These are phyloP conservation scores for Delia radicum DNA, from an alignment of 1,140 invertebrate genomes.

Conservation along the genomic window DNA sequence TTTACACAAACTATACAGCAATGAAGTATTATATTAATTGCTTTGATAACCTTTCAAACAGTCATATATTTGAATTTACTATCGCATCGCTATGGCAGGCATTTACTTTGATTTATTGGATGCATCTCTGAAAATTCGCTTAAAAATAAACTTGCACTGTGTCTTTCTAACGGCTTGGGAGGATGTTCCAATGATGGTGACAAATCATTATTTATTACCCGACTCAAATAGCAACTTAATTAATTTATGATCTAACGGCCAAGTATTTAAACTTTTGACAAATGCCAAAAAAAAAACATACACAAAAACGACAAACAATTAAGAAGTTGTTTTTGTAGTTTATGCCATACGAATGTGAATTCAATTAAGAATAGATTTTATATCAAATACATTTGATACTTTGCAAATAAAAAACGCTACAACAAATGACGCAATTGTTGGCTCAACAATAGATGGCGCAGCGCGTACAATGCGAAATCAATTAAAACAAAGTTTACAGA, in stretches of 20 bases:
- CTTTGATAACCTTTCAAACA: conserved; percentile 4
- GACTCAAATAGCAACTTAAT: conserved; percentile 21
- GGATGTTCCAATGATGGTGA: neutral
- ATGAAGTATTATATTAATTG: conserved; percentile 19
- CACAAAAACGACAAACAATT: conserved; percentile 1
- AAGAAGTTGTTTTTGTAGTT: neutral
- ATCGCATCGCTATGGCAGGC: neutral
- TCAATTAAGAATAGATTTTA: conserved; percentile 9
- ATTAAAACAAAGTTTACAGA: neutral
- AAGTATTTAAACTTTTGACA: conserved; percentile 25
- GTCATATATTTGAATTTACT: conserved; percentile 1
- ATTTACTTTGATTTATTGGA: conserved; percentile 18
- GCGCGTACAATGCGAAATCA: conserved; percentile 14
- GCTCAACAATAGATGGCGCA: neutral
- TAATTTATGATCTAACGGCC: conserved; percentile 24
- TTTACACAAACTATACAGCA: neutral
- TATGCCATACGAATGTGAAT: neutral
- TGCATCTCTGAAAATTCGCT: neutral
- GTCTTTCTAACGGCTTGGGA: neutral
- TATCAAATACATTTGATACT: too few species aligned
- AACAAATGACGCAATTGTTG: conserved; percentile 14
- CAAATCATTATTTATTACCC: conserved; percentile 7
- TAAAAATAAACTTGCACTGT: neutral
- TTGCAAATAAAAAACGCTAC: too few species aligned
- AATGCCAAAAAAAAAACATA: conserved; percentile 11